Evolutionary conservation across 1,140 invertebrate genomes (phyloP).

Genomic region (Ganaspis sp.): DNA sequence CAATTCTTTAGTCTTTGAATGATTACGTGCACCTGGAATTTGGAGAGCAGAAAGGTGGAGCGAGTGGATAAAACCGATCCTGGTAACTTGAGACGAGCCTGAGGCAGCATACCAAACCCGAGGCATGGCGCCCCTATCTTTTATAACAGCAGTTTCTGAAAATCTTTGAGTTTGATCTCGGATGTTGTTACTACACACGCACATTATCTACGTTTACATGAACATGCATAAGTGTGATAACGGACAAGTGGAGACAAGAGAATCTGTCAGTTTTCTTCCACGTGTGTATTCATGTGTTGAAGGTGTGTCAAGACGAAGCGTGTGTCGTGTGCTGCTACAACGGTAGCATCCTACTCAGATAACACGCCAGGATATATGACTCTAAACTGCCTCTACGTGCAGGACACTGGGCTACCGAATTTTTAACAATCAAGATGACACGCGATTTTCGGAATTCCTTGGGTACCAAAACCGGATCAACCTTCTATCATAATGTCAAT

Average conservation of each 20-base stretch:
- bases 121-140: slow-evolving; percentile 70
- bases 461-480: slow-evolving; percentile 38
- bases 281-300: slow-evolving; percentile 28
- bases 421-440: slow-evolving; percentile 67
- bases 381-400: slow-evolving; percentile 68
- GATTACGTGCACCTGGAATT: slow-evolving; percentile 36
- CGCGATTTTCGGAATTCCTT: slow-evolving; percentile 57
- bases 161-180: slow-evolving; percentile 71
- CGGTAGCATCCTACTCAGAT: slow-evolving; percentile 73
- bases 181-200: slow-evolving; percentile 47
- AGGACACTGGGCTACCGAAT: slow-evolving; percentile 71
- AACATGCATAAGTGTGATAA: slow-evolving; percentile 66
- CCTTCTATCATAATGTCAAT: neutral
- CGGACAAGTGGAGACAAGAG: slow-evolving; percentile 36
- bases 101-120: slow-evolving; percentile 54
- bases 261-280: slow-evolving; percentile 28
- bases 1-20: neutral
- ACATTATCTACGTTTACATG: slow-evolving; percentile 58
- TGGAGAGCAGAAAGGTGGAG: slow-evolving; percentile 44
- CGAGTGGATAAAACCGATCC: slow-evolving; percentile 49
- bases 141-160: slow-evolving; percentile 67
- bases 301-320: slow-evolving; percentile 31
- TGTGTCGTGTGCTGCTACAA: slow-evolving; percentile 56
- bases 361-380: slow-evolving; percentile 68
- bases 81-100: slow-evolving; percentile 69